Conservation (phyloP, 2,797 vertebrate genomes). For the Rallus crepitans region DNA sequence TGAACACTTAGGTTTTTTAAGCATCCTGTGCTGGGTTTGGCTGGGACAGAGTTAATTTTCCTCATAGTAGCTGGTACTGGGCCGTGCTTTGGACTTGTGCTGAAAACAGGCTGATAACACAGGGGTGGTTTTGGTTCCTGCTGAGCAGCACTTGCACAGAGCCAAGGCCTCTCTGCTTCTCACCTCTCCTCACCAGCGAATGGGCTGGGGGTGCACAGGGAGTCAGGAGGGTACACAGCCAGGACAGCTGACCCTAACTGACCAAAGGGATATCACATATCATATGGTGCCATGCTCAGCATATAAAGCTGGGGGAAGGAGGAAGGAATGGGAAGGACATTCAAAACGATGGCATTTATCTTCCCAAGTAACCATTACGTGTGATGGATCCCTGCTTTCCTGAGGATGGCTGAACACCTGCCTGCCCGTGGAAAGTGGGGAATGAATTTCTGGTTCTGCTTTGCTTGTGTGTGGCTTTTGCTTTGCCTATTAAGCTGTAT, state of each 20-base stretch:
- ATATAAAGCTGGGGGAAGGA: too few relatives aligned
- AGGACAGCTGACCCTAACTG: neutral
- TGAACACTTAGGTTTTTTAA: neutral
- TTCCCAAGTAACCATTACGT: rapidly evolving
- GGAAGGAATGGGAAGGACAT: neutral
- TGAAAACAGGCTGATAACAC: neutral
- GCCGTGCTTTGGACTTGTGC: neutral
- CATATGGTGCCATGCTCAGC: neutral
- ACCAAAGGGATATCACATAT: too few relatives aligned
- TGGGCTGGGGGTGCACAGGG: neutral
- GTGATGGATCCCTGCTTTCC: neutral
- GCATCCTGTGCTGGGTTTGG: neutral
- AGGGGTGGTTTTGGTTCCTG: neutral
- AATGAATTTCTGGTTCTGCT: neutral
- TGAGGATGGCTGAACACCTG: neutral
- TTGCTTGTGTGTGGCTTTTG: neutral
- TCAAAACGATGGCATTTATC: neutral
- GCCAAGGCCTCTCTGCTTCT: neutral
- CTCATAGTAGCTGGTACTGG: neutral
- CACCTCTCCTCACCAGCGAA: neutral
- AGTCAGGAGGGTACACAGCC: rapidly evolving
- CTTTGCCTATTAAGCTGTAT: neutral
- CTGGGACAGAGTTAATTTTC: neutral
- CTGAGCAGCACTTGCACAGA: neutral
- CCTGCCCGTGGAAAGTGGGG: rapidly evolving